These are phyloP conservation scores for Ischnus inquisitorius DNA, from an alignment of 2,888 invertebrate genomes.

Conservation along the genomic window DNA sequence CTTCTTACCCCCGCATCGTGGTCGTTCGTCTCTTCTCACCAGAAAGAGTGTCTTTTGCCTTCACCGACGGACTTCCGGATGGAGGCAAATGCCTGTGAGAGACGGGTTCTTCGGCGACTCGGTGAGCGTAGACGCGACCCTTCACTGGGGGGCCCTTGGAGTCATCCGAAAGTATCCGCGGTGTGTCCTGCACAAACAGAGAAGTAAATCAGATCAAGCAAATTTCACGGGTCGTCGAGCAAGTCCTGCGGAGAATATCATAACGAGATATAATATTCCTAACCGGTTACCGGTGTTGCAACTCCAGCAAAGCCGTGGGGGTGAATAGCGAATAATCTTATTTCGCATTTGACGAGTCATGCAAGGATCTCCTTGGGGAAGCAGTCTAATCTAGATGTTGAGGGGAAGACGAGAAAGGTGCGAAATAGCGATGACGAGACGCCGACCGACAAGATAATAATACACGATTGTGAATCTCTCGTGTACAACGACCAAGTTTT, in stretches of 20 bases:
- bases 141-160: not conserved
- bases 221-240: constrained; percentile 63
- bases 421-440: not conserved
- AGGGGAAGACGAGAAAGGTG: not conserved
- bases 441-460: constrained; percentile 1
- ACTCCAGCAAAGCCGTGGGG: not conserved
- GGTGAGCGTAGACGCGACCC: constrained; percentile 35
- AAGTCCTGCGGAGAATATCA: constrained; percentile 43
- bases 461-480: not conserved
- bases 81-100: constrained; percentile 35
- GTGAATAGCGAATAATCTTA: constrained; percentile 48
- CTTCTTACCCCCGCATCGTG: constrained; percentile 16
- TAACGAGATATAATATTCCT: constrained; percentile 65
- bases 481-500: constrained; percentile 10
- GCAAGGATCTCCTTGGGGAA: not conserved
- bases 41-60: constrained; percentile 43
- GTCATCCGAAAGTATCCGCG: constrained; percentile 43
- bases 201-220: constrained; percentile 58
- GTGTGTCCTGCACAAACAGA: constrained; percentile 58
- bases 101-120: constrained; percentile 9
- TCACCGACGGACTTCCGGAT: constrained; percentile 50
- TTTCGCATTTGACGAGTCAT: constrained; percentile 16
- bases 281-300: constrained; percentile 20
- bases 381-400: not conserved
- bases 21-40: constrained; percentile 19